phyloP scores from a whole-genome alignment of 2,797 vertebrate genomes.

The Buphagus erythrorhynchus region DNA sequence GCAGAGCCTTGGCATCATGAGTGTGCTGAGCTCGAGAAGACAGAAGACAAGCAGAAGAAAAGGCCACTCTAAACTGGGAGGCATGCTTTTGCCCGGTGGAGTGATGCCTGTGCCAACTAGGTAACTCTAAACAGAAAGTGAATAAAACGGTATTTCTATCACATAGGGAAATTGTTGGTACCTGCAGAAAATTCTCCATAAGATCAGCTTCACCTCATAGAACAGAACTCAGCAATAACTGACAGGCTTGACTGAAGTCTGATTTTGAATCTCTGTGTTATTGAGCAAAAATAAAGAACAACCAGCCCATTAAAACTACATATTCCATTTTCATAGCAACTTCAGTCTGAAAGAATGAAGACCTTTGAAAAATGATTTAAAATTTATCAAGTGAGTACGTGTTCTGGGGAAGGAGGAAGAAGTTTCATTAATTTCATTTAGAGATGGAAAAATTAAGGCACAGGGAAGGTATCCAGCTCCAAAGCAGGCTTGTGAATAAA shows the following conservation, averaged over 20 bases:
- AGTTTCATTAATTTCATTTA: not conserved
- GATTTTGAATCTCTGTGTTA: not conserved
- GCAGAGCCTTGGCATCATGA: not conserved
- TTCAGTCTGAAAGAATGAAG: not conserved
- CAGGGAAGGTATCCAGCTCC: not conserved
- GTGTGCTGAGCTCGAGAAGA: not conserved
- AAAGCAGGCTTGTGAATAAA: not conserved
- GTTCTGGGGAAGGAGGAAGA: not conserved
- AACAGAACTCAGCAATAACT: not conserved
- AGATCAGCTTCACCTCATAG: not conserved
- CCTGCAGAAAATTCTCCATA: not conserved
- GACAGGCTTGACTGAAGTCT: not conserved
- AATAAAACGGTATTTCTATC: not conserved
- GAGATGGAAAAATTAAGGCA: not conserved
- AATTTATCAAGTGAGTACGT: rapidly evolving
- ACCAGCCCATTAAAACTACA: not conserved
- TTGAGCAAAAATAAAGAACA: not conserved
- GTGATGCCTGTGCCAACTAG: not conserved
- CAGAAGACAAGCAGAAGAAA: not conserved
- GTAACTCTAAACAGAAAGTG: not conserved
- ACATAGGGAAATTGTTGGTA: not conserved
- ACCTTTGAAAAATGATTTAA: not conserved
- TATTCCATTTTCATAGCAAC: not conserved
- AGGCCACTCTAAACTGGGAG: not conserved
- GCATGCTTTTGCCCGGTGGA: not conserved